phyloP scores from a whole-genome alignment of 2,888 invertebrate genomes.

The Nebria salina region DNA sequence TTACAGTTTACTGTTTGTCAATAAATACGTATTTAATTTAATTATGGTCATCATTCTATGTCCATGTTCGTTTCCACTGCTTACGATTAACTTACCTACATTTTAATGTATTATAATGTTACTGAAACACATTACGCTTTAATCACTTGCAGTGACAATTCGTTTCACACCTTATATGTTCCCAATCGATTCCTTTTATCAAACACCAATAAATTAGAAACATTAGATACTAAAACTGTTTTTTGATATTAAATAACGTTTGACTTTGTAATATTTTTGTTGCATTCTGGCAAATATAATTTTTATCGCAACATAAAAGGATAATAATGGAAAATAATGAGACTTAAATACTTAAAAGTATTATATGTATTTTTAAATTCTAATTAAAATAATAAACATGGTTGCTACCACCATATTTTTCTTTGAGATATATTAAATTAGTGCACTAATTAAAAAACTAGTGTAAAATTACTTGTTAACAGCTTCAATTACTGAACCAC shows the following conservation, averaged over 20 bases:
- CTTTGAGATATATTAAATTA: not conserved
- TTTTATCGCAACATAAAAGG: not conserved
- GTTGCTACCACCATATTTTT: not conserved
- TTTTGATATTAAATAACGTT: not conserved
- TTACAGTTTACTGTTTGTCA: constrained; percentile 34
- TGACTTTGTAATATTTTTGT: not conserved
- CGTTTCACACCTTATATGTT: constrained; percentile 11
- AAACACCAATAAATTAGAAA: not conserved
- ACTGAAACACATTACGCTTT: not conserved
- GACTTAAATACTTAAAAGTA: not conserved
- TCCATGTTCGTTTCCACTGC: constrained; percentile 28
- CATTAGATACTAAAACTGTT: not conserved
- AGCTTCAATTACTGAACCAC: constrained; percentile 8
- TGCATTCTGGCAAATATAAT: not conserved
- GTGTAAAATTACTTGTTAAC: constrained; percentile 12
- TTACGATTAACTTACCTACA: constrained; percentile 17
- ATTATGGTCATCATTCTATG: constrained; percentile 36
- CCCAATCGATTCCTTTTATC: constrained; percentile 2
- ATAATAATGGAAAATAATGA: not conserved
- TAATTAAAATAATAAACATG: not conserved
- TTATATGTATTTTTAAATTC: not conserved
- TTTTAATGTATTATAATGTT: not conserved
- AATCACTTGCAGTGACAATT: constrained; percentile 4
- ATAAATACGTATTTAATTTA: constrained; percentile 43
- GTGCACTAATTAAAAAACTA: not conserved